Base-by-base conservation (phyloP, 2,888 invertebrate genomes). In the Diachrysia chrysitis region DNA sequence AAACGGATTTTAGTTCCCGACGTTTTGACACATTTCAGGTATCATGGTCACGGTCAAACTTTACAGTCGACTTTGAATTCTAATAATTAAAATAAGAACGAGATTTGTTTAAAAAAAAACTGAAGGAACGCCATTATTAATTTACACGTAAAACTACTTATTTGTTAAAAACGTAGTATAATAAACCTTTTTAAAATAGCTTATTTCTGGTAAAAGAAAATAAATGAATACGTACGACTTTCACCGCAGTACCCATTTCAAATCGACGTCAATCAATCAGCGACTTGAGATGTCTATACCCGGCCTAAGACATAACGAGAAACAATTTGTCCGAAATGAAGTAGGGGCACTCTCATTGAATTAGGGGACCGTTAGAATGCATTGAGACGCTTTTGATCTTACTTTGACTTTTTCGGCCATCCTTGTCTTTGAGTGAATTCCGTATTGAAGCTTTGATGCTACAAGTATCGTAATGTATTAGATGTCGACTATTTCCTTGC, bases 241-340 rank as follows among this genome's bases (percentile, higher is more conserved):
- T 66, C 66, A 61, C 60, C 5, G 4, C 17, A 14, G 51, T 23
- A 9, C 25, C 42, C 14, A 23, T 21, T 29, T 53, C 23, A 51
- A 51, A 9, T 56, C 19, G 62, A 54, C 78, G 23, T 74, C 60
- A 61, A 78, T 78, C 74, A 74, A 61, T 74, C 79, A 64, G 32
- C 55, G 60, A 60, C 46, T 2, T 25, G 53, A 29, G 62, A 66
- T 57, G 78, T 73, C 78, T 54, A 35, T 21, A 66, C 73, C n/a
- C 73, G 67, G 66, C 73, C 59, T 77, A 54, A 78, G 73, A 59
- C 73, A 73, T 78, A 68, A 74, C 60, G 78, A 73, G 74, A 55
- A 74, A 78, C 74, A 78, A 74, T 78, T 74, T 74, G 69, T 73
- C 53, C 29, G 60, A 64, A 76, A 70, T 75, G 48, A 62, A 75